phyloP scores from a whole-genome alignment of 2,888 invertebrate species.

The Cheilosia urbana region DNA sequence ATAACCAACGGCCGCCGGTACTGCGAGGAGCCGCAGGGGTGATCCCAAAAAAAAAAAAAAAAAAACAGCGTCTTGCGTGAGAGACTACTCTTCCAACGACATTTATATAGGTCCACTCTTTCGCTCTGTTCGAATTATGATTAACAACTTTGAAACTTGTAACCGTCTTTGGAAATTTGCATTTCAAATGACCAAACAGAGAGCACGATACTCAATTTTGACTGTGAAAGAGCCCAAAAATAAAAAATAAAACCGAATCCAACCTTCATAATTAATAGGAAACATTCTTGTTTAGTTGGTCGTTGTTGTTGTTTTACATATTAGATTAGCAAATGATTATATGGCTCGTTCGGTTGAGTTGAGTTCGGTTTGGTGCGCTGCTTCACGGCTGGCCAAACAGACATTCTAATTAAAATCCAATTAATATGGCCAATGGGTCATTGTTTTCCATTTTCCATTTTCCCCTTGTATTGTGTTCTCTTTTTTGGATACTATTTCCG shows the following conservation, averaged over 20 bases:
- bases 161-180: constrained; percentile 61
- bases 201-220: not conserved
- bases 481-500: constrained; percentile 8
- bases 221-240: no score
- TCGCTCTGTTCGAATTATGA: constrained; percentile 31
- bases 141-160: constrained; percentile 15
- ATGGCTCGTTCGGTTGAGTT: constrained; percentile 70
- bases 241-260: not conserved
- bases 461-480: not conserved
- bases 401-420: constrained; percentile 75
- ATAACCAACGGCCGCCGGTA: constrained; percentile 45
- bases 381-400: constrained; percentile 62
- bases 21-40: constrained; percentile 9
- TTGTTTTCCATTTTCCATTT: constrained; percentile 55
- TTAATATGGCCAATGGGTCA: constrained; percentile 73
- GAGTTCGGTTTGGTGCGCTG: constrained; percentile 32
- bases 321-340: constrained; percentile 74
- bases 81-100: not conserved
- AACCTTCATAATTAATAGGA: constrained; percentile 33
- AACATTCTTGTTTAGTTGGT: constrained; percentile 22
- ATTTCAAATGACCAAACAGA: constrained; percentile 64
- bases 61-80: constrained; percentile 39
- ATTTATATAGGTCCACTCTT: not conserved
- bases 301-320: constrained; percentile 50
- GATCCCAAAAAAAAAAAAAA: not conserved